These are phyloP conservation scores for Serripes groenlandicus DNA, from an alignment of 2,888 invertebrate species.

Conservation along the genomic window DNA sequence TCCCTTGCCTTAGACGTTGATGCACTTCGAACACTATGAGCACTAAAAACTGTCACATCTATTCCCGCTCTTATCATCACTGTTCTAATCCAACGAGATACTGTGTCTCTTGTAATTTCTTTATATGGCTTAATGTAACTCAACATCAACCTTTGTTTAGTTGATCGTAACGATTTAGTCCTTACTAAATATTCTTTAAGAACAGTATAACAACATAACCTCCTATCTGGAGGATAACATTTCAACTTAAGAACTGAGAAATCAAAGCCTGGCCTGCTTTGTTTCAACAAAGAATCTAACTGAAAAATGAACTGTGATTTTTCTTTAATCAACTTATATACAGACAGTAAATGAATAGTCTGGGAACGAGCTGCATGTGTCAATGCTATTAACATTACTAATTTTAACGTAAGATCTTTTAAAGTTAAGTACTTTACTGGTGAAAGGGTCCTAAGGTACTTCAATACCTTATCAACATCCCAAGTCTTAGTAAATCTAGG, in stretches of 20 bases:
- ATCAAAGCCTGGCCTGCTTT: constrained; percentile 26
- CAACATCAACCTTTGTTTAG: constrained; percentile 37
- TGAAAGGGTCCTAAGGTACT: too few species aligned
- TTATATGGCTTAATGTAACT: constrained; percentile 59
- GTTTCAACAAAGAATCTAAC: constrained; percentile 31
- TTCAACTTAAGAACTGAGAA: constrained; percentile 26
- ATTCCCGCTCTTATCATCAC: constrained; percentile 43
- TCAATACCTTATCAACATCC: too few species aligned
- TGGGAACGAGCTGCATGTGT: too few species aligned
- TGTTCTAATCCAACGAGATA: constrained; percentile 59
- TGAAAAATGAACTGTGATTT: too few species aligned
- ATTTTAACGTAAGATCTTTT: too few species aligned
- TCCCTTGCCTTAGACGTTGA: constrained; percentile 43
- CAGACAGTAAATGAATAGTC: too few species aligned
- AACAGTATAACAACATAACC: constrained; percentile 49
- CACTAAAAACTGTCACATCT: constrained; percentile 39
- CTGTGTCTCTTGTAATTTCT: constrained; percentile 53
- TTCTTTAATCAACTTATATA: too few species aligned
- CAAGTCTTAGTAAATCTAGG: too few species aligned
- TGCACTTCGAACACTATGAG: constrained; percentile 59
- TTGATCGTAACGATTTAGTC: constrained; percentile 24
- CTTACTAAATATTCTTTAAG: constrained; percentile 40
- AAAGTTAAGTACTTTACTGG: too few species aligned
- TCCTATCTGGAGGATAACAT: too few species aligned
- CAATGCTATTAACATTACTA: too few species aligned